Percentiles rank a stretch among this genome's conserved stretches.
phyloP scores from a whole-genome alignment of 2,113 vertebrate genomes.

The Chionodraco myersi region DNA sequence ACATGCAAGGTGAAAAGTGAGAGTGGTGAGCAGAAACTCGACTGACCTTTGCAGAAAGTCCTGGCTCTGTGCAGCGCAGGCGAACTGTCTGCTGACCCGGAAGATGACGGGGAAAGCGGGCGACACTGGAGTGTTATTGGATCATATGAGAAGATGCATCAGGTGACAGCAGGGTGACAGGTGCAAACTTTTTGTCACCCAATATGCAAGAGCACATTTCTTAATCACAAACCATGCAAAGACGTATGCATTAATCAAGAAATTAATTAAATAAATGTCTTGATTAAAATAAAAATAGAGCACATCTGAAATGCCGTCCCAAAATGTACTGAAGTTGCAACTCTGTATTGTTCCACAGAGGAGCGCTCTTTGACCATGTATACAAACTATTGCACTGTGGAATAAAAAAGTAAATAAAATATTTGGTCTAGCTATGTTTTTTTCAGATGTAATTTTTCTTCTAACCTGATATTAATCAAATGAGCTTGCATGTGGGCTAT shows the following conservation, averaged over 20 bases:
- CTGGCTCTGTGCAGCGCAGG: constrained; percentile 55
- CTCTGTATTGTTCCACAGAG: constrained; percentile 14
- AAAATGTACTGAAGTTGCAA: constrained; percentile 12
- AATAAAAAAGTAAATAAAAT: not conserved
- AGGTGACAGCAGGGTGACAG: not conserved
- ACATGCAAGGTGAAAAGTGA: constrained; percentile 20
- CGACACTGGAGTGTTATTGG: constrained; percentile 44
- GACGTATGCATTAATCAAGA: not conserved
- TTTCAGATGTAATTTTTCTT: not conserved
- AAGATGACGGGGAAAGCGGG: constrained; percentile 49
- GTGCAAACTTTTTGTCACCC: not conserved
- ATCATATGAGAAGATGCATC: constrained; percentile 14
- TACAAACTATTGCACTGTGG: not conserved
- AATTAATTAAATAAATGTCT: not conserved
- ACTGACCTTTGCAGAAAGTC: constrained; percentile 80
- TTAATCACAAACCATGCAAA: not conserved
- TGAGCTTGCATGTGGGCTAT: too few relatives aligned
- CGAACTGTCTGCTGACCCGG: constrained; percentile 72
- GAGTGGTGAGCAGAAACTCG: not conserved
- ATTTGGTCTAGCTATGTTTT: not conserved
- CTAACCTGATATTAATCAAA: not conserved
- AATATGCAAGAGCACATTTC: not conserved
- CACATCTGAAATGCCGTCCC: constrained; percentile 10
- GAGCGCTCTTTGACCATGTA: constrained; percentile 23
- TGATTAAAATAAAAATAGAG: not conserved